phyloP scores from a whole-genome alignment of 2,888 invertebrate species.

The Amphimallon solstitiale region DNA sequence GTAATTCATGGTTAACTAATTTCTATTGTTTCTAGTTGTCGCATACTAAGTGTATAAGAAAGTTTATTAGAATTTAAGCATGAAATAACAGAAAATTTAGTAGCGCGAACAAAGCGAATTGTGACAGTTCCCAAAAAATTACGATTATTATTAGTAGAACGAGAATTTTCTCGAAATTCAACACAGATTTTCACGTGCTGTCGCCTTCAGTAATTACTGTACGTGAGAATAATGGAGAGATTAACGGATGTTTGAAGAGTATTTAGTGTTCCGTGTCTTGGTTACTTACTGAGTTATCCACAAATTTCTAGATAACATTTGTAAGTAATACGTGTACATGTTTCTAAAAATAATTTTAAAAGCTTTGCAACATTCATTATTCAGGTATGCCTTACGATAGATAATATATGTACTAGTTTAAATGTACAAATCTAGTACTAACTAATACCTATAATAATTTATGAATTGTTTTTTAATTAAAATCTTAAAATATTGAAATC shows the following conservation, averaged over 20 bases:
- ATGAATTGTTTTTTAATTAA: no score
- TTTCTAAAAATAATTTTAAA: no score
- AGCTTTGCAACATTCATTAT: no score
- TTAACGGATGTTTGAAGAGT: conserved; percentile 30
- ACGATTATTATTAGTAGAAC: conserved; percentile 39
- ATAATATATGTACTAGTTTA: no score
- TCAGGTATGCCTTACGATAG: no score
- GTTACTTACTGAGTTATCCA: conserved; percentile 8
- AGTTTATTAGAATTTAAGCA: background rate
- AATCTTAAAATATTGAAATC: no score
- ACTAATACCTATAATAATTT: no score
- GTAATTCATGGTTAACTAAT: no score
- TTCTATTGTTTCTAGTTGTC: background rate
- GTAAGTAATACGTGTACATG: no score
- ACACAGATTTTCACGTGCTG: conserved; percentile 24
- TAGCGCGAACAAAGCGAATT: conserved; percentile 23
- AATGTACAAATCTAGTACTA: no score
- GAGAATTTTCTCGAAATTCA: conserved; percentile 27
- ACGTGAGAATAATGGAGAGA: conserved; percentile 32
- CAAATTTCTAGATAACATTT: conserved; percentile 1
- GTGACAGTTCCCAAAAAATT: conserved; percentile 44
- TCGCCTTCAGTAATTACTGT: conserved; percentile 26
- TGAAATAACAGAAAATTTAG: conserved; percentile 26
- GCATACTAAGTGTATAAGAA: background rate
- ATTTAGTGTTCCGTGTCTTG: conserved; percentile 5